These are phyloP conservation scores for Chelonus formosanus DNA, from an alignment of 2,888 invertebrate species.

Conservation along the genomic window DNA sequence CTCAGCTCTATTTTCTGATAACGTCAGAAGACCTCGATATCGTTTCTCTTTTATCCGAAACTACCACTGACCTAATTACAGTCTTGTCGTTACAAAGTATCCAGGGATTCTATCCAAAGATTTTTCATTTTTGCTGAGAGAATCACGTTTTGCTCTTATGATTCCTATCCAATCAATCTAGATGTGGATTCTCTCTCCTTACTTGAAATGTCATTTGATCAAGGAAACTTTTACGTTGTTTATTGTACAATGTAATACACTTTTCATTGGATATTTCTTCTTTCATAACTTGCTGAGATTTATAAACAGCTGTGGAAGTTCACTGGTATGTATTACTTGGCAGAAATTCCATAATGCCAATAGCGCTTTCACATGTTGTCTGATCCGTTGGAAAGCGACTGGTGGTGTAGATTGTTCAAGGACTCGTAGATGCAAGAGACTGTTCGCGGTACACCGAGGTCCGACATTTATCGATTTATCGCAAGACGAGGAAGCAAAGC, in stretches of 20 bases:
- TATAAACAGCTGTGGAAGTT: no score
- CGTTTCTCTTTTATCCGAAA: constrained; percentile 10
- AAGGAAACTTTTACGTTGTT: no score
- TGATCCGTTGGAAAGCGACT: neutral
- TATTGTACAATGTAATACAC: no score
- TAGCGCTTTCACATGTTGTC: constrained; percentile 2
- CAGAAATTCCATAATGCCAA: neutral
- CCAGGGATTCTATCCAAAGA: no score
- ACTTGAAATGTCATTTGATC: no score
- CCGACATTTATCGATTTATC: constrained; percentile 31
- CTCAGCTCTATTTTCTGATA: constrained; percentile 12
- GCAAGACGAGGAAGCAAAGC: constrained; percentile 8
- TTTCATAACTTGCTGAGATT: no score
- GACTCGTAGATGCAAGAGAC: constrained; percentile 7
- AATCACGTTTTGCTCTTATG: no score
- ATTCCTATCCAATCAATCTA: no score
- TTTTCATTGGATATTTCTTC: no score
- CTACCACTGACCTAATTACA: constrained; percentile 6
- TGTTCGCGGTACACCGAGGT: constrained; percentile 22
- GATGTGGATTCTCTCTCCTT: no score
- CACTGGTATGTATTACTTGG: no score
- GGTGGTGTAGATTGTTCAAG: neutral
- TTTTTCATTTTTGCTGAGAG: no score
- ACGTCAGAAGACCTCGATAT: constrained; percentile 1
- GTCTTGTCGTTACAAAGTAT: neutral